Base-by-base conservation (phyloP, 2,113 vertebrate genomes). In the Craseonycteris thonglongyai region DNA sequence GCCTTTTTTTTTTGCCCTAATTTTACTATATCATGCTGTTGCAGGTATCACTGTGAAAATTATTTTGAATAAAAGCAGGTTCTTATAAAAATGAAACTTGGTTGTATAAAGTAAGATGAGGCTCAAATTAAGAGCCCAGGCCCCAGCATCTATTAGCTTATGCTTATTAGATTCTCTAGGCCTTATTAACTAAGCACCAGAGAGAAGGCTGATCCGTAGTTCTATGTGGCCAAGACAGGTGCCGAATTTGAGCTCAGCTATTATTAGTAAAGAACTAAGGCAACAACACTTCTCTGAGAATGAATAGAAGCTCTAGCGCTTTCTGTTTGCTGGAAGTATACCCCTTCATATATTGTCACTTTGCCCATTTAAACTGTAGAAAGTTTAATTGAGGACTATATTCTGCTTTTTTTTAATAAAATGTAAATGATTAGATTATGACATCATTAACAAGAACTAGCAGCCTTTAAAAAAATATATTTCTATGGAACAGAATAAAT, bases 261-360 rank as follows among this genome's bases (percentile, higher is more conserved):
- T 40, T 81, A 18, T 84, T 63, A 40, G 83, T 95, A 79, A 96
- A 63, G 35, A 81, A 49, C 82, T 90, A 94, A 97, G 93, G 14
- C 2, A 38, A 24, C 0, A 0, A 5, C 30, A 38, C 11, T 90
- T 81, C 63, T 94, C 79, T 58, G 65, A 90, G 42, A 97, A 59
- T 69, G 61, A 71, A 91, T 10, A 83, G 94, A 96, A 66, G 30
- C 8, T 13, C 45, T 1, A 42, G 12, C 24, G 92, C 42, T 82
- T 47, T 96, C 65, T 61, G 49, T 90, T 47, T 63, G 58, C 81
- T 96, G 74, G 88, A 98, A 94, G 68, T 10, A 0, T 94, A 26
- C 93, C 66, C 74, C 56, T 71, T 63, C 71, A 47, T 10, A 45
- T 94, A 61, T 47, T 90, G 7, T 0, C 11, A 42, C 76, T 92